These are phyloP conservation scores for Xerus rutilus DNA, from an alignment of 2,797 vertebrate genomes.

Conservation along the genomic window DNA sequence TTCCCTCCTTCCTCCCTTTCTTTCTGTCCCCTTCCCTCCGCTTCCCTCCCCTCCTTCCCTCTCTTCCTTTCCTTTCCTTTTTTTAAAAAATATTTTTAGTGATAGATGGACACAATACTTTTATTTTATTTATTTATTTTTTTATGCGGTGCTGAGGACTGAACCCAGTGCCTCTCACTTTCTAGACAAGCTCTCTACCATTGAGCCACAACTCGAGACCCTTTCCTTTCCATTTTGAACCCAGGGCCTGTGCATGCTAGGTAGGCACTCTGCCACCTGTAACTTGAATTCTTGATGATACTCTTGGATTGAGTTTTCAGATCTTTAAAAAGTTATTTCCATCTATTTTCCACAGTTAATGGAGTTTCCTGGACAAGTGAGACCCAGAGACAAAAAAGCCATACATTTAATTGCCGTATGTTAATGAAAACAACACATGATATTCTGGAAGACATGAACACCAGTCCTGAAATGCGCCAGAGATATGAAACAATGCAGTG, in stretches of 20 bases:
- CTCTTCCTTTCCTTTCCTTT: too few species aligned
- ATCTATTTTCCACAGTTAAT: slow-evolving; percentile 89
- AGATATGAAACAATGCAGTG: slow-evolving; percentile 99
- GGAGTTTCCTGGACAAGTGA: slow-evolving; percentile 96
- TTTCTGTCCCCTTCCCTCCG: too few species aligned
- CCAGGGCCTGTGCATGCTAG: background rate
- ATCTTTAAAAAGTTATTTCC: slow-evolving; percentile 47
- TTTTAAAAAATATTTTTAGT: background rate
- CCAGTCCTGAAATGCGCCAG: slow-evolving; percentile 88
- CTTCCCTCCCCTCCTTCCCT: too few species aligned
- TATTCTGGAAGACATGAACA: slow-evolving; percentile 91
- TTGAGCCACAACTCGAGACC: too few species aligned
- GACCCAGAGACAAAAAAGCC: slow-evolving; percentile 96
- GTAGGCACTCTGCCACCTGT: too few species aligned
- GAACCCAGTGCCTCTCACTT: too few species aligned
- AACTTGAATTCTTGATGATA: slow-evolving; percentile 49
- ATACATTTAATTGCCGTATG: slow-evolving; percentile 99
- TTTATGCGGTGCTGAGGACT: too few species aligned
- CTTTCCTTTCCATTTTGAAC: background rate
- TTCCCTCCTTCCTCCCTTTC: too few species aligned
- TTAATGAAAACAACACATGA: slow-evolving; percentile 93
- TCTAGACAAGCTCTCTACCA: too few species aligned
- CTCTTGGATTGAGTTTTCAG: background rate
- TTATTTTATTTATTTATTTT: too few species aligned
- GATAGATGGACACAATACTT: too few species aligned